These are phyloP conservation scores for Plecturocebus donacophilus DNA, from an alignment of 2,113 vertebrate genomes.

Conservation along the genomic window DNA sequence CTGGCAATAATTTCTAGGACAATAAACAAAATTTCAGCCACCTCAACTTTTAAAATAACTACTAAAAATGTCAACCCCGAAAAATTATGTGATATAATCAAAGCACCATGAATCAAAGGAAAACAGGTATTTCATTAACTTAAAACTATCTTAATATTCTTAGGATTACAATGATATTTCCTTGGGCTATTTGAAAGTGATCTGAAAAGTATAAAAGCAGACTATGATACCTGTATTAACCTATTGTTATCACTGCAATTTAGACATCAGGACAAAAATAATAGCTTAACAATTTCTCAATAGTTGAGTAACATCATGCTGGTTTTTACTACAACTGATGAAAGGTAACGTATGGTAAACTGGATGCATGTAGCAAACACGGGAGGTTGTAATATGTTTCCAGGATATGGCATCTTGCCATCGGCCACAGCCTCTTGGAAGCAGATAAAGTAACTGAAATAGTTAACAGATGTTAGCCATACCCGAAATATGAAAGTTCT, in stretches of 20 bases:
- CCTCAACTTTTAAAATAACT: constrained; percentile 28
- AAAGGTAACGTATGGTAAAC: constrained; percentile 74
- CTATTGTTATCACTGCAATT: background rate
- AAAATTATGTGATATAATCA: background rate
- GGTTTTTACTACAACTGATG: constrained; percentile 52
- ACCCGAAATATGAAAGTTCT: constrained; percentile 76
- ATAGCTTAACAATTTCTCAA: constrained; percentile 52
- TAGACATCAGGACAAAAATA: constrained; percentile 21
- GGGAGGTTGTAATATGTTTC: constrained; percentile 74
- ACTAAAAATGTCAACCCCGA: background rate
- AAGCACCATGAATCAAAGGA: background rate
- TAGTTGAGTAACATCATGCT: constrained; percentile 24
- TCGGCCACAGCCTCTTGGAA: constrained; percentile 83
- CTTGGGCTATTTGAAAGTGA: background rate
- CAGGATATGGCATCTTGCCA: constrained; percentile 79
- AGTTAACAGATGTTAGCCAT: constrained; percentile 84
- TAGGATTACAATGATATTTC: background rate
- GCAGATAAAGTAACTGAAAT: constrained; percentile 84
- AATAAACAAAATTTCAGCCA: constrained; percentile 29
- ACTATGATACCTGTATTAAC: background rate
- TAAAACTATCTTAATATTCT: background rate
- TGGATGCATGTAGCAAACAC: constrained; percentile 78
- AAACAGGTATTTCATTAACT: constrained; percentile 12
- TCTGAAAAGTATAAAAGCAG: constrained; percentile 40
- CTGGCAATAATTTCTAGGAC: background rate